A percentile compares a stretch with the other conserved stretches of the same genome.
phyloP scores from a whole-genome alignment of 2,797 vertebrate species.

The Varecia variegata region DNA sequence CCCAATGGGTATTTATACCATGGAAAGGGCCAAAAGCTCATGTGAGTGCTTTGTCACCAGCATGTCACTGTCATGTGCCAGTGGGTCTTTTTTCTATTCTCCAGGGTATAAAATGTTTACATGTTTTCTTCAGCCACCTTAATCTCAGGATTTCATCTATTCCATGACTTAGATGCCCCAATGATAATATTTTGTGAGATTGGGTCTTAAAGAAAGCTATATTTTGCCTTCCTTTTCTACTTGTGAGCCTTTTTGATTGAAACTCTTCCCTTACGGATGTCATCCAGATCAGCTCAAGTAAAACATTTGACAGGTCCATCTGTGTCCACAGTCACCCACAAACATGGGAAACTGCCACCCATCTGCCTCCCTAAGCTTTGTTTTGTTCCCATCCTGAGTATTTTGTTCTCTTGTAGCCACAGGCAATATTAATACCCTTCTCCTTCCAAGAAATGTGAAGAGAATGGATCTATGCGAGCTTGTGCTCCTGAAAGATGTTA shows the following conservation, averaged over 20 bases:
- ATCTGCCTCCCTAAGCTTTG: not conserved
- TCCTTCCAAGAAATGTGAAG: not conserved
- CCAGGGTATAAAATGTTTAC: not conserved
- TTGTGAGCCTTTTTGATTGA: slow-evolving; percentile 11
- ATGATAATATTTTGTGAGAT: not conserved
- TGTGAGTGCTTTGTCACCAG: not conserved
- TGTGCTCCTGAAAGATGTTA: not conserved
- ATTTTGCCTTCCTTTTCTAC: slow-evolving; percentile 16
- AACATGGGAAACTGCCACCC: slow-evolving; percentile 42
- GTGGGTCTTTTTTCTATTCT: not conserved
- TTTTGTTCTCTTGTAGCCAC: slow-evolving; percentile 30
- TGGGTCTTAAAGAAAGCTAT: not conserved
- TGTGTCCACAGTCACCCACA: slow-evolving; percentile 35
- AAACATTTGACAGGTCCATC: slow-evolving; percentile 57
- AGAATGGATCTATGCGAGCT: slow-evolving; percentile 3
- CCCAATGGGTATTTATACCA: not conserved
- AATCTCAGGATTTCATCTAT: not conserved
- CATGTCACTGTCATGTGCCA: not conserved
- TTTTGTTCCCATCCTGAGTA: not conserved
- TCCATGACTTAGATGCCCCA: not conserved
- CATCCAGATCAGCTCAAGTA: slow-evolving; percentile 13
- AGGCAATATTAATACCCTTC: not conserved
- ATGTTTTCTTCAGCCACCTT: not conserved
- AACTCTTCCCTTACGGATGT: not conserved
- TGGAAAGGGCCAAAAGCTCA: not conserved